These are phyloP conservation scores for Syncerus caffer DNA, from an alignment of 2,797 vertebrate genomes.

Conservation along the genomic window DNA sequence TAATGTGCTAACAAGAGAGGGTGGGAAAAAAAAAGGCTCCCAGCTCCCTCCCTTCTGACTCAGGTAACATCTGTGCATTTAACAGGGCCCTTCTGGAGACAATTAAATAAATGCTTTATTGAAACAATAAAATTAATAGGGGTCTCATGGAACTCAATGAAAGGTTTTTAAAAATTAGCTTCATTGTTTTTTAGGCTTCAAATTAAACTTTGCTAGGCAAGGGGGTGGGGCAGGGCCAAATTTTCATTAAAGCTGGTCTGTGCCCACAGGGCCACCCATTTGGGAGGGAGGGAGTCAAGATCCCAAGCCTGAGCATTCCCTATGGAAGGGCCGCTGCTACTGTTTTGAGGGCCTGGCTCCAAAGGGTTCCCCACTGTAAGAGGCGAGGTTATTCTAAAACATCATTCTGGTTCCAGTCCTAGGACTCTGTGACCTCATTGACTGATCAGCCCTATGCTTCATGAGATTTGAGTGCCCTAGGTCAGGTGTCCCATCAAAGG, in stretches of 20 bases:
- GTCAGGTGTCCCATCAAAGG: conserved; percentile 12
- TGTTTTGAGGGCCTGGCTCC: neutral
- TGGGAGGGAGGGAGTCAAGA: neutral
- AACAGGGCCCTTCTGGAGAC: conserved; percentile 75
- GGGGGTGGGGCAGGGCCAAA: neutral
- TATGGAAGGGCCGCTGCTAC: neutral
- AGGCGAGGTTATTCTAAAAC: neutral
- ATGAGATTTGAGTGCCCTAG: neutral
- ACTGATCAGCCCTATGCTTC: neutral
- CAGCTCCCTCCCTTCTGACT: conserved; percentile 49
- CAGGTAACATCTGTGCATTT: conserved; percentile 77
- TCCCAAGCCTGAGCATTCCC: neutral
- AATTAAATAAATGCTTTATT: conserved; percentile 78
- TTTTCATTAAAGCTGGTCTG: conserved; percentile 34
- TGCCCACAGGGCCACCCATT: neutral
- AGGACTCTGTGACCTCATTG: neutral
- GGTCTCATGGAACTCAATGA: conserved; percentile 74
- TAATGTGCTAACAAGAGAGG: conserved; percentile 63
- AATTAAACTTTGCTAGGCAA: conserved; percentile 59
- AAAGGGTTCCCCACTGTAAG: neutral
- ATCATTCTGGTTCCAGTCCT: neutral
- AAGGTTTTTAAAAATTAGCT: conserved; percentile 76
- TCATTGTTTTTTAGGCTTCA: conserved; percentile 74
- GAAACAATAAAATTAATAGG: conserved; percentile 79
- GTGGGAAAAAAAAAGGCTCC: conserved; percentile 2